phyloP scores from a whole-genome alignment of 2,888 invertebrate genomes.

The Chromoteleia sp. region DNA sequence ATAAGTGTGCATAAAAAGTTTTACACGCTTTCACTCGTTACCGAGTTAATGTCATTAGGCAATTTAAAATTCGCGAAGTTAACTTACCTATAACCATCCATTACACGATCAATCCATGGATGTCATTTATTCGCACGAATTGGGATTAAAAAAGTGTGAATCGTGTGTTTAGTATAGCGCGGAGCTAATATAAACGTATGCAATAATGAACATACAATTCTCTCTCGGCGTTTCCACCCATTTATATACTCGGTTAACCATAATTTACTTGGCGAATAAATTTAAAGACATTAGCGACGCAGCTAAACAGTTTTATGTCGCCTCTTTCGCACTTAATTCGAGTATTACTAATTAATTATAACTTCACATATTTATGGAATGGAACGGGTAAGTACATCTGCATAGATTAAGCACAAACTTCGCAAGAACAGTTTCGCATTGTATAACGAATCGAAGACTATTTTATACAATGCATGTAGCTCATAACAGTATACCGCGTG shows the following conservation, averaged over 20 bases:
- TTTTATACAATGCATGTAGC: constrained; percentile 58
- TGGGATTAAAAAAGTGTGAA: constrained; percentile 3
- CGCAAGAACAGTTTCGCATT: constrained; percentile 54
- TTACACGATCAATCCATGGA: background rate
- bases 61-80: too few relatives aligned
- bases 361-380: constrained; percentile 53
- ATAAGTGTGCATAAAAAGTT: background rate
- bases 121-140: background rate
- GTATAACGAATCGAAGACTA: constrained; percentile 67
- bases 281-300: constrained; percentile 60
- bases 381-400: constrained; percentile 34
- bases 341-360: constrained; percentile 60
- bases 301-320: constrained; percentile 56
- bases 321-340: constrained; percentile 51
- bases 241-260: constrained; percentile 61
- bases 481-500: constrained; percentile 70
- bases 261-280: constrained; percentile 62
- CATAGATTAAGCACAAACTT: constrained; percentile 64
- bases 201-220: constrained; percentile 54
- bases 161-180: constrained; percentile 1
- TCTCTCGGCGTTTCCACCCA: constrained; percentile 34
- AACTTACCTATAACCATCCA: too few relatives aligned
- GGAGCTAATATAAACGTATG: constrained; percentile 13
- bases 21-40: too few relatives aligned
- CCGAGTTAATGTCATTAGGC: too few relatives aligned